A percentile compares a stretch with the other conserved stretches of the same genome.
These are phyloP conservation scores for Pararge aegeria DNA, from an alignment of 1,140 invertebrate genomes.

Conservation along the genomic window DNA sequence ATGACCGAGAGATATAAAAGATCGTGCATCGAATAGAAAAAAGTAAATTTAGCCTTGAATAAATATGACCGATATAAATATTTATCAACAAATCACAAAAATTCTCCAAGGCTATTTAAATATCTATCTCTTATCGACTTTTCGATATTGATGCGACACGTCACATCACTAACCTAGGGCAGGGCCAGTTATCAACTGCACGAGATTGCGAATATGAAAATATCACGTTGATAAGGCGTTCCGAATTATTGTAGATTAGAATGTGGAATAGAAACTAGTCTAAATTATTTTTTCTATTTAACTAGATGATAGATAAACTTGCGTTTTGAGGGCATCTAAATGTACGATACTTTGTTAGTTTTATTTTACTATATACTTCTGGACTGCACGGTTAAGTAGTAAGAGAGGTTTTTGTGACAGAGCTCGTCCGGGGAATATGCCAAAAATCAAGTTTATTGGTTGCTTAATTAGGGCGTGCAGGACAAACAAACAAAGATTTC, in stretches of 20 bases:
- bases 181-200: constrained; percentile 64
- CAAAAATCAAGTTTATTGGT: no score
- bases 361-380: no score
- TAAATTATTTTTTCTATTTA: constrained; percentile 21
- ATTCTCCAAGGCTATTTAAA: neutral
- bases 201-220: constrained; percentile 69
- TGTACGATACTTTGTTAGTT: neutral
- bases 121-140: neutral
- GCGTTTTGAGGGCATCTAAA: neutral
- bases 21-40: neutral
- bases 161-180: constrained; percentile 64
- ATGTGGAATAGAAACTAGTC: constrained; percentile 30
- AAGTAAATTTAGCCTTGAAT: neutral
- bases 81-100: neutral
- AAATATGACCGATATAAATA: neutral
- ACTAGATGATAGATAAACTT: neutral
- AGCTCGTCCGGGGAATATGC: no score
- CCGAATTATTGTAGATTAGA: constrained; percentile 63
- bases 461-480: no score
- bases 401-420: no score
- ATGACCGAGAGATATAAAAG: no score
- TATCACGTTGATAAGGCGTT: constrained; percentile 55
- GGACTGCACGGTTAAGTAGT: no score
- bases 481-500: no score
- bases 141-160: constrained; percentile 12